Conservation (phyloP, 2,888 invertebrate genomes). For the Malthinus flaveolus region DNA sequence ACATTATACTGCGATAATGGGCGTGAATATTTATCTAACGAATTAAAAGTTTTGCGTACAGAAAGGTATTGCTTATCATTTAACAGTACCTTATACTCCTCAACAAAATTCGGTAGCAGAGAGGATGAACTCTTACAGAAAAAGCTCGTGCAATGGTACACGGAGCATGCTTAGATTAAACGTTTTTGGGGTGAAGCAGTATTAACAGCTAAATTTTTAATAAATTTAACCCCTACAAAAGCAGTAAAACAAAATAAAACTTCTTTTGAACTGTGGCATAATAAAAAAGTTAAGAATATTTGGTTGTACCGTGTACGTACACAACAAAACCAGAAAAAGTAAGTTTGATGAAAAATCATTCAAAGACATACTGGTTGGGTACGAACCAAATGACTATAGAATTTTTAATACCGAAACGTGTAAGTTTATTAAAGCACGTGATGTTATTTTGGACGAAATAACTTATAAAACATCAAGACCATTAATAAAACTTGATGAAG, state of each 20-base stretch:
- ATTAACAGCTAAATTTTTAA: not conserved
- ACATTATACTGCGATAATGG: slow-evolving; percentile 30
- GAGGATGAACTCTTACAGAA: slow-evolving; percentile 20
- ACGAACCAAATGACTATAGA: slow-evolving; percentile 45
- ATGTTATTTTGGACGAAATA: slow-evolving; percentile 43
- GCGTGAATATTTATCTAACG: slow-evolving; percentile 43
- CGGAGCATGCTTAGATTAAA: not conserved
- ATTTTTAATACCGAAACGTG: slow-evolving; percentile 39
- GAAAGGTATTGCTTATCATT: slow-evolving; percentile 47
- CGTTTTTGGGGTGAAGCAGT: not conserved
- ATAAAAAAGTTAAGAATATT: slow-evolving; percentile 45
- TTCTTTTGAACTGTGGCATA: slow-evolving; percentile 47
- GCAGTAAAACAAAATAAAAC: slow-evolving; percentile 33
- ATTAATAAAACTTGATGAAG: not conserved
- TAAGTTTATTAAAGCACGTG: slow-evolving; percentile 41
- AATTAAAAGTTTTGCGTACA: slow-evolving; percentile 31
- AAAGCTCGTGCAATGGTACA: not conserved
- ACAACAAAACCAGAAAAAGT: slow-evolving; percentile 40
- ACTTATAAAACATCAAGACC: slow-evolving; percentile 1
- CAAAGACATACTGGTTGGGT: slow-evolving; percentile 45
- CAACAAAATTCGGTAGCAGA: slow-evolving; percentile 28
- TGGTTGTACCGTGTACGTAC: slow-evolving; percentile 43
- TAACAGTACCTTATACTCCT: slow-evolving; percentile 32
- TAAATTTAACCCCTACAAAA: not conserved
- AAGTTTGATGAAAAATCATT: slow-evolving; percentile 46